Evolutionary conservation across 2,888 invertebrate species (phyloP), one percentile per base, ranked within the genome.

Genomic region (Zootermopsis nevadensis): DNA sequence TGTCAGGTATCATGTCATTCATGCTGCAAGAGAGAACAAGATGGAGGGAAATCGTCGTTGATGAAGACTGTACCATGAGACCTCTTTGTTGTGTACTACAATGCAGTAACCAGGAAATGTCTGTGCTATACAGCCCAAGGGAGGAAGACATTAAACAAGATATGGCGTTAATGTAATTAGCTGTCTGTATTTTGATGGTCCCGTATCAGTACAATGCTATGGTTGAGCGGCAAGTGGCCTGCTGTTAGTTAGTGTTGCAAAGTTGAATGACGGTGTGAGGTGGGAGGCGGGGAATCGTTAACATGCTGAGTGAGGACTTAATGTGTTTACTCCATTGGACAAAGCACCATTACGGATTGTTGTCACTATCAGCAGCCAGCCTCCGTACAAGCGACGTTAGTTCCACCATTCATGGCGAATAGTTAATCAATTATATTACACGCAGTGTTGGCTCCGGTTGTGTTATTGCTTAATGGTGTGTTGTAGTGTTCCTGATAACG

Each of bases 131-230:
- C 19, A 67, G 67, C 30, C 30, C 69, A 12, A 33, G 19, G 22
- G 69, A 69, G 69, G 69, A 69, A 69, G 69, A 69, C 69, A 69
- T 69, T 69, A 69, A 33, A 69, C 69, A 69, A 69, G 69, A 69
- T 69, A 69, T 69, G 69, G 69, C 31, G 69, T 33, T 69, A 69
- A 69, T 33, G 33, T 30, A 69, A 69, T 69, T 69, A 69, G 69
- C 60, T 60, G 60, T 60, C 60, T 60, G 60, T 69, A 69, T 69
- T 69, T 69, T 69, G 69, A 69, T 69, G 69, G 69, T 69, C 69
- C 69, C 69, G 33, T 69, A 69, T 69, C 69, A 69, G 69, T 33
- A 69, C 33, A 69, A 69, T 69, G 33, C 33, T 60, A 60, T n/a
- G 27, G n/a, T 10, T n/a, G 27, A 12, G 60, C 60, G n/a, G 60